Conservation (phyloP, 1,140 invertebrate species). For the Diorhabda elongata region DNA sequence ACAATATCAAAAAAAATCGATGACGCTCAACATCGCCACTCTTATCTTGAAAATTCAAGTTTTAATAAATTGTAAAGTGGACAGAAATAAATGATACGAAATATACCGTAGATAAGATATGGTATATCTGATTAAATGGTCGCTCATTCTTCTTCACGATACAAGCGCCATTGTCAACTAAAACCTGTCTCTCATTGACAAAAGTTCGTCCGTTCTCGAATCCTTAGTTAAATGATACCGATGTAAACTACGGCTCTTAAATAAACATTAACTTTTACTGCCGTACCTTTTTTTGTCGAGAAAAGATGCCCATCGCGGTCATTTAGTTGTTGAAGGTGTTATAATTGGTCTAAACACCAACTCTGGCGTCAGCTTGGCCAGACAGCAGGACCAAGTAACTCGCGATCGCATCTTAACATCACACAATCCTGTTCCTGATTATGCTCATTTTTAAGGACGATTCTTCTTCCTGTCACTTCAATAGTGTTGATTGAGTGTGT, state of each 20-base stretch:
- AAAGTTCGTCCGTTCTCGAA: conserved; percentile 7
- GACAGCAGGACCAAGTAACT: conserved; percentile 23
- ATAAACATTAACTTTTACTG: conserved; percentile 31
- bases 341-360: conserved; percentile 44
- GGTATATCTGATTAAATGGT: not conserved
- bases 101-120: not conserved
- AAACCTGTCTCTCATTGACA: not conserved
- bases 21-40: too few relatives aligned
- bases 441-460: not conserved
- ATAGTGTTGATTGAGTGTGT: too few relatives aligned
- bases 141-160: not conserved
- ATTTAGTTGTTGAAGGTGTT: conserved; percentile 46
- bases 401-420: conserved; percentile 1
- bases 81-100: too few relatives aligned
- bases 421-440: not conserved
- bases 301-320: conserved; percentile 42
- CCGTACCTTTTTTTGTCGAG: conserved; percentile 24
- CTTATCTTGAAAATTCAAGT: too few relatives aligned
- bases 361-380: conserved; percentile 41
- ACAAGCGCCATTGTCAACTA: not conserved
- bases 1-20: too few relatives aligned
- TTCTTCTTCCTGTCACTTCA: not conserved
- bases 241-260: conserved; percentile 28
- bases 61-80: too few relatives aligned
- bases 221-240: conserved; percentile 19